A percentile compares a stretch with the other conserved stretches of the same genome.
phyloP scores from a whole-genome alignment of 2,888 invertebrate species.

The Leptinotarsa tumamoca region DNA sequence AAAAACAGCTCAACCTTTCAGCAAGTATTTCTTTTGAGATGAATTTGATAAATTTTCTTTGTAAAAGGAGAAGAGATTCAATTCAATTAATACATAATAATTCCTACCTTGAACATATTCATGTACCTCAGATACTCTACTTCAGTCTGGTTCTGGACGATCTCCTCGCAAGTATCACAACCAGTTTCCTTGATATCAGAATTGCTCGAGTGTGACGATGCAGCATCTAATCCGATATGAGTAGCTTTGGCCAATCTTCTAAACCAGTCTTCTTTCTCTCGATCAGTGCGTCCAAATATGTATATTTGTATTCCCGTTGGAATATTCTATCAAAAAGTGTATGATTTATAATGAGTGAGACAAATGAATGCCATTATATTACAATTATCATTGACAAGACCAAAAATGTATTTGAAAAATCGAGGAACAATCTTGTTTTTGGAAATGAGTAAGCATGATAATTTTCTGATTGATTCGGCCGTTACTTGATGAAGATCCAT shows the following conservation, averaged over 20 bases:
- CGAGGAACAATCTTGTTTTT: too few species aligned
- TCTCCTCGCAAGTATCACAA: conserved; percentile 36
- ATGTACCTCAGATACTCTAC: conserved; percentile 61
- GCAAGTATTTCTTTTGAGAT: too few species aligned
- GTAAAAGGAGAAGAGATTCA: neutral
- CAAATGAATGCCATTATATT: conserved; percentile 20
- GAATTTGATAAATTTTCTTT: too few species aligned
- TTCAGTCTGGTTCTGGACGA: conserved; percentile 42
- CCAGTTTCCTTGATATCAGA: conserved; percentile 35
- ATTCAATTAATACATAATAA: neutral
- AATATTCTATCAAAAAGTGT: conserved; percentile 48
- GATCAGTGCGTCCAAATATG: conserved; percentile 81
- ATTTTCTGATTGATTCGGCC: too few species aligned
- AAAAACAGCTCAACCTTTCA: too few species aligned
- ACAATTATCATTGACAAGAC: neutral
- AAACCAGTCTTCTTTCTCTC: conserved; percentile 94
- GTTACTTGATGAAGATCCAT: too few species aligned
- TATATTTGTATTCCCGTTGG: conserved; percentile 56
- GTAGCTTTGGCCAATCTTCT: conserved; percentile 59
- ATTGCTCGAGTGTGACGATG: conserved; percentile 29
- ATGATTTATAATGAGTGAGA: neutral
- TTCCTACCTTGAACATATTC: conserved; percentile 58
- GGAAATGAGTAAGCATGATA: too few species aligned
- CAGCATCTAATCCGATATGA: conserved; percentile 42
- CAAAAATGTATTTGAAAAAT: too few species aligned